phyloP scores from a whole-genome alignment of 1,140 invertebrate species.

The Vanessa tameamea region DNA sequence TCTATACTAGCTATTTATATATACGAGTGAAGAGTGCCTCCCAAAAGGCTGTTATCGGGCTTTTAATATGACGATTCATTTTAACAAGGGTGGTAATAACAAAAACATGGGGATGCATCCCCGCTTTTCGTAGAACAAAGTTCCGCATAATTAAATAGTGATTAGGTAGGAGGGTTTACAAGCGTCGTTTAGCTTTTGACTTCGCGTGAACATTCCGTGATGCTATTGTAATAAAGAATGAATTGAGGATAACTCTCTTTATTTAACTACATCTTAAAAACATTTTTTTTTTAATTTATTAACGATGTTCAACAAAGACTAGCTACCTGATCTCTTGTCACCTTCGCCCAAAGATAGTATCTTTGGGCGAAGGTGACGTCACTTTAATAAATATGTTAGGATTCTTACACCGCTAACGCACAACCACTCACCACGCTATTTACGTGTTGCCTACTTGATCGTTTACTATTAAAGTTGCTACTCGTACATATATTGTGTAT shows the following conservation, averaged over 20 bases:
- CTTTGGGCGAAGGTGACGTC: too few relatives aligned
- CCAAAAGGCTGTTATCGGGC: constrained; percentile 23
- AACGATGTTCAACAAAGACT: too few relatives aligned
- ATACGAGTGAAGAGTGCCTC: not conserved
- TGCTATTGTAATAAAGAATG: not conserved
- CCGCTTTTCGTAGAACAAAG: constrained; percentile 47
- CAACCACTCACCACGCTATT: too few relatives aligned
- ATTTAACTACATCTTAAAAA: too few relatives aligned
- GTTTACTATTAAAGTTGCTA: too few relatives aligned
- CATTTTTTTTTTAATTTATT: too few relatives aligned
- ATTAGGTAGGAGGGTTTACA: constrained; percentile 47
- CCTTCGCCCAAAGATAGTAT: too few relatives aligned
- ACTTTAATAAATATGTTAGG: too few relatives aligned
- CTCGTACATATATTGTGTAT: too few relatives aligned
- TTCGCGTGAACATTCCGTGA: not conserved
- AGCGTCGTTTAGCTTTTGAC: constrained; percentile 11
- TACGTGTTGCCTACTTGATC: too few relatives aligned
- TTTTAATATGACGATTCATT: constrained; percentile 53
- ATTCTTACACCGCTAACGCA: too few relatives aligned
- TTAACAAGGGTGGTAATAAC: constrained; percentile 46
- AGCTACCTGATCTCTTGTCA: too few relatives aligned
- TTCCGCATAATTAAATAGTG: constrained; percentile 71
- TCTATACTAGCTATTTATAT: not conserved
- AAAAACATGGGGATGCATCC: constrained; percentile 54
- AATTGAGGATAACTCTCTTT: not conserved